These are phyloP conservation scores for Venusia cambrica DNA, from an alignment of 2,888 invertebrate species.

Conservation along the genomic window DNA sequence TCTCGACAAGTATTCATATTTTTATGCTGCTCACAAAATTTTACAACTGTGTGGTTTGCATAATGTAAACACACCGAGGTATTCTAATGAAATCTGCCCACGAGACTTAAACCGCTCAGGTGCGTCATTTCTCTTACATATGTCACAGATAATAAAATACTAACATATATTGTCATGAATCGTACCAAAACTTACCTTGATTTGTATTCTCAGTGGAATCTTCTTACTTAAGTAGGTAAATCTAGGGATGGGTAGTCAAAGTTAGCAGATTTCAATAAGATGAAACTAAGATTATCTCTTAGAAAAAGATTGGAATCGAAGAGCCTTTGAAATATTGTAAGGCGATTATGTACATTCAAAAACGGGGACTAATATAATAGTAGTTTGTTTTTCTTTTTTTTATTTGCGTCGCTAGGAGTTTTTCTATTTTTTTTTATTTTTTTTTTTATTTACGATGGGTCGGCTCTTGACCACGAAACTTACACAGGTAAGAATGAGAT, in stretches of 20 bases:
- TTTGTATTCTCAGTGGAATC: slow-evolving; percentile 12
- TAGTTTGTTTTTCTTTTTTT: no score
- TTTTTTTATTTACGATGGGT: no score
- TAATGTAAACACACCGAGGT: slow-evolving; percentile 24
- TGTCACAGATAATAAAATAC: no score
- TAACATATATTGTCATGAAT: background rate
- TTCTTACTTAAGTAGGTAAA: slow-evolving; percentile 10
- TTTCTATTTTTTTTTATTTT: no score
- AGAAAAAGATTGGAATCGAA: slow-evolving; percentile 13
- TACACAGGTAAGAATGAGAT: no score
- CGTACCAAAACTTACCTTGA: slow-evolving; percentile 4
- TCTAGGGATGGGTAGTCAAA: slow-evolving; percentile 10
- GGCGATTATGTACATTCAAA: no score
- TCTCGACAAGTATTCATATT: slow-evolving; percentile 49
- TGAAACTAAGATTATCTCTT: slow-evolving; percentile 8
- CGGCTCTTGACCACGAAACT: no score
- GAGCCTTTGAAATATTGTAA: slow-evolving; percentile 12
- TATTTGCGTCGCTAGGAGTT: no score
- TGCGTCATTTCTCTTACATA: no score
- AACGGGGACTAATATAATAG: no score
- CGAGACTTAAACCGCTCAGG: no score
- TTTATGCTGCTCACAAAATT: slow-evolving; percentile 56
- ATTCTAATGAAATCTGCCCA: slow-evolving; percentile 16
- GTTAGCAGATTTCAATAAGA: slow-evolving; percentile 12
- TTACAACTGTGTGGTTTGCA: slow-evolving; percentile 39